Evolutionary conservation across 2,113 vertebrate species (phyloP).

Genomic region (Tichodroma muraria): DNA sequence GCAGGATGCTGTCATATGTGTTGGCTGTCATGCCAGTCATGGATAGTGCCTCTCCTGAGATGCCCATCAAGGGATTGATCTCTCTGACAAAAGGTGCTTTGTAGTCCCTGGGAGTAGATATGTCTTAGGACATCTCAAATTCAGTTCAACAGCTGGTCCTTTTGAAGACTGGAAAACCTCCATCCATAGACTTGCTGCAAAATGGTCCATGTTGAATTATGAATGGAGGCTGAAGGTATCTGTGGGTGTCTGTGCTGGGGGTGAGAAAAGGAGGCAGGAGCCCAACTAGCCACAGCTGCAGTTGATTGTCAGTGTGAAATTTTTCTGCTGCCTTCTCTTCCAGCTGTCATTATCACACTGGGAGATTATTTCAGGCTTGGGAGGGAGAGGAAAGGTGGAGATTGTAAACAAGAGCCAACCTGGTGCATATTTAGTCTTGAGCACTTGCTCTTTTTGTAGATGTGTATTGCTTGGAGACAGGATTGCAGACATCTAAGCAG

Average conservation of each 20-base stretch:
- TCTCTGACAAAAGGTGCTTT: background rate
- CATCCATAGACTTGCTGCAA: background rate
- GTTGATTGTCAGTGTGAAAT: background rate
- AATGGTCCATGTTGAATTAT: background rate
- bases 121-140: background rate
- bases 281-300: background rate
- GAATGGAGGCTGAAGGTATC: background rate
- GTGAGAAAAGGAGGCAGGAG: background rate
- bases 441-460: background rate
- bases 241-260: background rate
- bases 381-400: background rate
- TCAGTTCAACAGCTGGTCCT: background rate
- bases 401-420: background rate
- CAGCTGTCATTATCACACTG: background rate
- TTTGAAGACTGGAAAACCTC: background rate
- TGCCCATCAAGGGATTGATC: accelerated
- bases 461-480: background rate
- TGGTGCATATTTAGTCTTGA: background rate
- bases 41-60: background rate
- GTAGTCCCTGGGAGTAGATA: background rate
- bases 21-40: background rate
- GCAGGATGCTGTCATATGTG: background rate
- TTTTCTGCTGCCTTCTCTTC: background rate
- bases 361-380: background rate
- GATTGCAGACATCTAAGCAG: background rate